A percentile compares a stretch with the other conserved stretches of the same genome.
These are phyloP conservation scores for Tiphia femorata DNA, from an alignment of 2,888 invertebrate species.

Conservation along the genomic window DNA sequence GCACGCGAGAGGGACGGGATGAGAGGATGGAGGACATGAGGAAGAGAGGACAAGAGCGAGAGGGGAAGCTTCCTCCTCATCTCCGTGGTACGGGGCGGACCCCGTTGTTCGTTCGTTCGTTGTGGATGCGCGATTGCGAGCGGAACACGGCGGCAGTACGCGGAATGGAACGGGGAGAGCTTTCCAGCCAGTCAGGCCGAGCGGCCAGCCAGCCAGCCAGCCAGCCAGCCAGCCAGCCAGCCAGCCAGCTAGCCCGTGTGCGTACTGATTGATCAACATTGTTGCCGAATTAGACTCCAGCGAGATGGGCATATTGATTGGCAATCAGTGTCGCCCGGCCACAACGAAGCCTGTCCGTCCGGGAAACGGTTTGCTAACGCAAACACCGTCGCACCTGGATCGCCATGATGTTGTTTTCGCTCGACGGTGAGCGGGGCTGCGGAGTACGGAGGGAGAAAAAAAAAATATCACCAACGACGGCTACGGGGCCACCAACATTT, in stretches of 20 bases:
- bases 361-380: slow-evolving; percentile 58
- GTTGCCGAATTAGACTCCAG: slow-evolving; percentile 66
- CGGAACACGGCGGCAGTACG: slow-evolving; percentile 44
- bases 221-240: too few species aligned
- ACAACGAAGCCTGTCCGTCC: slow-evolving; percentile 57
- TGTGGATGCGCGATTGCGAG: slow-evolving; percentile 50
- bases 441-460: not conserved
- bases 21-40: slow-evolving; percentile 3
- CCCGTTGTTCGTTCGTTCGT: slow-evolving; percentile 42
- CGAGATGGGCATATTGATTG: slow-evolving; percentile 69
- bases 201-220: too few species aligned
- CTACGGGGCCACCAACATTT: too few species aligned
- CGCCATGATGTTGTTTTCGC: slow-evolving; percentile 45
- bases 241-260: slow-evolving; percentile 52
- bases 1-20: not conserved
- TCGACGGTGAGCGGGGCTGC: not conserved
- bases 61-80: slow-evolving; percentile 2
- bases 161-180: slow-evolving; percentile 45
- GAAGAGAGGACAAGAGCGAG: slow-evolving; percentile 1
- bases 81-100: slow-evolving; percentile 7
- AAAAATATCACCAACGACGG: slow-evolving; percentile 13
- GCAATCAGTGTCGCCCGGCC: slow-evolving; percentile 65
- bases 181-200: slow-evolving; percentile 7
- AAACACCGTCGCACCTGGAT: slow-evolving; percentile 53
- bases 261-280: slow-evolving; percentile 67